Conservation (phyloP, 2,888 invertebrate species). For the Temnothorax rugatulus region DNA sequence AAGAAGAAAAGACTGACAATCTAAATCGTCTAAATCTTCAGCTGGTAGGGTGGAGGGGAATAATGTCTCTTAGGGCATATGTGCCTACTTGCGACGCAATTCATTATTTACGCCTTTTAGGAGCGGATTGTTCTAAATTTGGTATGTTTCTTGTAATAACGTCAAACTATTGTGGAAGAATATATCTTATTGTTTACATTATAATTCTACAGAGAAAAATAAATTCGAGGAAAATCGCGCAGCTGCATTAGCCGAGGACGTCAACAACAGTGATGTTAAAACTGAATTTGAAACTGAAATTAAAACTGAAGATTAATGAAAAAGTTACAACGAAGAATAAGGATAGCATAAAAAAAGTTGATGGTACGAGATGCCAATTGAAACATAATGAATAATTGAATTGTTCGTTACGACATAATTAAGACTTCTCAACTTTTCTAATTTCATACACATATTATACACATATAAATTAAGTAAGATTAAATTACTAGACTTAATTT, state of each 20-base stretch:
- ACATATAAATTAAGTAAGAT: constrained; percentile 58
- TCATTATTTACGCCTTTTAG: constrained; percentile 94
- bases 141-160: constrained; percentile 87
- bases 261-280: constrained; percentile 70
- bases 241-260: constrained; percentile 75
- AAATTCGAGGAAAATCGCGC: constrained; percentile 90
- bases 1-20: constrained; percentile 86
- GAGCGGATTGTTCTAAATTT: constrained; percentile 94
- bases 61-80: constrained; percentile 94
- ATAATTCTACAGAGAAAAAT: constrained; percentile 88
- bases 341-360: constrained; percentile 63
- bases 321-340: constrained; percentile 37
- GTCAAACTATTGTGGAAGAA: constrained; percentile 85
- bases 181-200: constrained; percentile 22
- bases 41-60: constrained; percentile 97
- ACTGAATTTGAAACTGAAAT: constrained; percentile 57
- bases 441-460: constrained; percentile 41
- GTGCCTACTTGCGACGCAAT: constrained; percentile 94
- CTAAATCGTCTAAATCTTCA: constrained; percentile 88
- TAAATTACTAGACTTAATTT: constrained; percentile 39
- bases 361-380: constrained; percentile 69
- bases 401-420: constrained; percentile 46
- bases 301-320: constrained; percentile 33
- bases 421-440: constrained; percentile 46
- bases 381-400: constrained; percentile 42